Conservation (phyloP, 2,888 invertebrate genomes). For the Dynastes grantii region DNA sequence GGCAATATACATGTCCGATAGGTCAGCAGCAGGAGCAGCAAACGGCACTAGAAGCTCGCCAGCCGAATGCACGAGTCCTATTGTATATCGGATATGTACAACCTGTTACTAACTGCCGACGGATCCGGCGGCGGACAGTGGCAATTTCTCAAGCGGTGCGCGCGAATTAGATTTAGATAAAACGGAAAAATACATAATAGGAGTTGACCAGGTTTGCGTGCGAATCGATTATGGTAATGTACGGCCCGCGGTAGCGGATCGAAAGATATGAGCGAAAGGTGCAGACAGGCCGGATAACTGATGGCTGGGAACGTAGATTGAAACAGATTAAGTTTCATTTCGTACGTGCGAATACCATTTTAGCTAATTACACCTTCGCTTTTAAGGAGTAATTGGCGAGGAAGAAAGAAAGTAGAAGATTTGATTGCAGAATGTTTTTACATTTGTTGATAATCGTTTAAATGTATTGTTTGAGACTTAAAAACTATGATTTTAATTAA, state of each 20-base stretch:
- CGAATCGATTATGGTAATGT: constrained; percentile 54
- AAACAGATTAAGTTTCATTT: constrained; percentile 8
- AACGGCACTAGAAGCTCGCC: background rate
- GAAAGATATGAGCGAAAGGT: background rate
- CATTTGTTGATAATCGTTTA: too few relatives aligned
- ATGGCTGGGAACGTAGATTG: background rate
- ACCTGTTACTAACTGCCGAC: constrained; percentile 34
- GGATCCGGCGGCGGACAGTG: constrained; percentile 39
- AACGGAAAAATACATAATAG: constrained; percentile 20
- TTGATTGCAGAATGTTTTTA: too few relatives aligned
- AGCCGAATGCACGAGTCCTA: background rate
- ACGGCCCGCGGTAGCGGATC: constrained; percentile 8
- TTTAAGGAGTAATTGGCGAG: background rate
- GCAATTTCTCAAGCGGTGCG: constrained; percentile 52
- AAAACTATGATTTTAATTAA: too few relatives aligned
- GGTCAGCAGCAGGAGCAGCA: background rate
- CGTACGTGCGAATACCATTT: background rate
- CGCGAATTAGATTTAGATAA: background rate
- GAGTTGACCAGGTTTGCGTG: constrained; percentile 24
- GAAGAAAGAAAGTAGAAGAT: too few relatives aligned
- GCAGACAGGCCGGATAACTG: background rate
- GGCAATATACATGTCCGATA: constrained; percentile 39
- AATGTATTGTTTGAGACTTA: too few relatives aligned
- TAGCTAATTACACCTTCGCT: background rate
- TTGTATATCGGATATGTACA: constrained; percentile 48